phyloP scores from a whole-genome alignment of 2,888 invertebrate species.

The Tipula lateralis region DNA sequence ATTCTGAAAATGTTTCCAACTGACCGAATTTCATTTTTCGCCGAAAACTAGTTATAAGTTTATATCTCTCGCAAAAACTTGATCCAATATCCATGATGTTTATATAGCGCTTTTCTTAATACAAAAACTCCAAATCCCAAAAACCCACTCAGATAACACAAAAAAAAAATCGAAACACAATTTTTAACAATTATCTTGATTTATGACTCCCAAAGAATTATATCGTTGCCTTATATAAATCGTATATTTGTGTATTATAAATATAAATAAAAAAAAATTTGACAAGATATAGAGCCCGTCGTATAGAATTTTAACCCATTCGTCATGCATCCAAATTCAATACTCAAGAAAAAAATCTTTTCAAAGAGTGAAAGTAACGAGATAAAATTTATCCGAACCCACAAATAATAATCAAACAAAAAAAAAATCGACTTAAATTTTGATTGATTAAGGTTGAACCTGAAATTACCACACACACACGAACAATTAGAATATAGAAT shows the following conservation, averaged over 20 bases:
- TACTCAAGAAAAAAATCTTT: not conserved
- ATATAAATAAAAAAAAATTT: not conserved
- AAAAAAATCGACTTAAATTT: not conserved
- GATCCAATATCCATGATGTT: not conserved
- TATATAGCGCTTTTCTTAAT: not conserved
- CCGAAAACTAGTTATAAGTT: not conserved
- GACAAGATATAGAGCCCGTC: not conserved
- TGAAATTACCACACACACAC: not conserved
- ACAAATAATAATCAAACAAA: not conserved
- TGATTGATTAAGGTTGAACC: slow-evolving; percentile 19
- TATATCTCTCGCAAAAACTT: not conserved
- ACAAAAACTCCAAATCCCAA: not conserved
- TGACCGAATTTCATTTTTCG: not conserved
- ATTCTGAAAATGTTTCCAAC: no score
- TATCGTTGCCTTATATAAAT: not conserved
- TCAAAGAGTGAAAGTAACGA: not conserved
- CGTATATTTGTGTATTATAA: not conserved
- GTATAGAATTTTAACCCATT: slow-evolving; percentile 11
- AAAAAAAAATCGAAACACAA: not conserved
- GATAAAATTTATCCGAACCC: not conserved
- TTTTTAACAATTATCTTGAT: slow-evolving; percentile 16
- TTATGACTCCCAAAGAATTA: slow-evolving; percentile 24
- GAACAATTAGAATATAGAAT: not conserved
- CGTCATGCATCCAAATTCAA: not conserved
- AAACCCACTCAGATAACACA: not conserved